Evolutionary conservation across 1,140 invertebrate species (phyloP).

Genomic region (Planococcus citri): DNA sequence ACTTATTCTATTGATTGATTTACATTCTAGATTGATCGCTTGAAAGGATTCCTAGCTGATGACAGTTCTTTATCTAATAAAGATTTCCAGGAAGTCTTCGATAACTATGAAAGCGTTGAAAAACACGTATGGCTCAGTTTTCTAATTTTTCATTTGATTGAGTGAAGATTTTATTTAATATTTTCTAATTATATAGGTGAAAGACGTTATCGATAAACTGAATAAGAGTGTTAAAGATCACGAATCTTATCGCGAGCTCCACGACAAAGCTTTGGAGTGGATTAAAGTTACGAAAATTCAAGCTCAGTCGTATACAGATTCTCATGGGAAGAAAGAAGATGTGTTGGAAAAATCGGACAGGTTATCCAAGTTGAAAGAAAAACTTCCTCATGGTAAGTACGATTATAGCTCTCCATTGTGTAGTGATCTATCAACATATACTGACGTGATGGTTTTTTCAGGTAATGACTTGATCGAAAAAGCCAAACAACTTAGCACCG

Average conservation of each 20-base stretch:
- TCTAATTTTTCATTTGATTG: neutral
- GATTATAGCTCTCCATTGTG: neutral
- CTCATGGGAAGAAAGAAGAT: constrained; percentile 65
- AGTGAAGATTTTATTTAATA: neutral
- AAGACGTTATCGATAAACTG: constrained; percentile 20
- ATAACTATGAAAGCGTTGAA: neutral
- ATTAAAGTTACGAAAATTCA: constrained; percentile 68
- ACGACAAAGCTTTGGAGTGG: constrained; percentile 74
- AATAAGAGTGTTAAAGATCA: constrained; percentile 41
- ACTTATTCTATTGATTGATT: constrained; percentile 4
- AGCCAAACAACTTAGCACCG: constrained; percentile 59
- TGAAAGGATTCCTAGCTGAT: constrained; percentile 51
- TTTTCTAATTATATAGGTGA: constrained; percentile 24
- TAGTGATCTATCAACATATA: neutral
- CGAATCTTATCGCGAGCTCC: constrained; percentile 69
- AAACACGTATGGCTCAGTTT: neutral
- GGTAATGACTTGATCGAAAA: constrained; percentile 59
- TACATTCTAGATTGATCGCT: constrained; percentile 43
- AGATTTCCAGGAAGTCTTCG: constrained; percentile 36
- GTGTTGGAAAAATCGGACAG: constrained; percentile 59
- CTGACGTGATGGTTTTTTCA: too few relatives aligned
- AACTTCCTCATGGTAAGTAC: constrained; percentile 40
- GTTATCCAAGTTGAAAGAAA: constrained; percentile 39
- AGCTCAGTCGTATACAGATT: constrained; percentile 70
- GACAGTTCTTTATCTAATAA: constrained; percentile 48